Percentiles rank a stretch among this genome's conserved stretches.
Evolutionary conservation across 2,113 vertebrate species (phyloP).

Genomic region (Myotis yumanensis): DNA sequence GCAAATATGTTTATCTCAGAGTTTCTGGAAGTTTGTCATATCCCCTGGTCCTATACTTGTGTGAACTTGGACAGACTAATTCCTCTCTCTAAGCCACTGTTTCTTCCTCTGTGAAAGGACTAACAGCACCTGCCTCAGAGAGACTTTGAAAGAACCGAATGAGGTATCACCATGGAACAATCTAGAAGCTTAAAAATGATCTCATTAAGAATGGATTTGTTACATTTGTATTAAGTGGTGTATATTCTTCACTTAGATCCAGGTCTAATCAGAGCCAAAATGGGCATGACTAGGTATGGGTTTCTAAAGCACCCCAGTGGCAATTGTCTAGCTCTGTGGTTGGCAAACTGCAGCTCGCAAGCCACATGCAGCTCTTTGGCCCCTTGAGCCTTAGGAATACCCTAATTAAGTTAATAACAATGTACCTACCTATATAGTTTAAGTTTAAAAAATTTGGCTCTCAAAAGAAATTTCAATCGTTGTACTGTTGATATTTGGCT

Average conservation of each 20-base stretch:
- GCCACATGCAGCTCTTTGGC: too few species aligned
- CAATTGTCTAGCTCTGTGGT: too few species aligned
- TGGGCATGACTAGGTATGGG: not conserved
- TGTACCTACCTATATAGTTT: too few species aligned
- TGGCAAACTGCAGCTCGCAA: too few species aligned
- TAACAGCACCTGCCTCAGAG: not conserved
- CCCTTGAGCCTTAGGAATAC: too few species aligned
- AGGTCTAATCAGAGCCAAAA: not conserved
- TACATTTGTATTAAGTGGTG: not conserved
- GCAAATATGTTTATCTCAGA: not conserved
- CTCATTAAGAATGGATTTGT: not conserved
- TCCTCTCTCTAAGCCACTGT: not conserved
- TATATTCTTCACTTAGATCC: not conserved
- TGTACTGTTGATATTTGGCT: too few species aligned
- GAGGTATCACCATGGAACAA: not conserved
- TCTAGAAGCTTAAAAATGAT: not conserved
- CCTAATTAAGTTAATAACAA: too few species aligned
- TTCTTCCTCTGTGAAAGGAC: not conserved
- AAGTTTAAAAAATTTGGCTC: too few species aligned
- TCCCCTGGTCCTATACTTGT: not conserved
- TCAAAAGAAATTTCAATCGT: too few species aligned
- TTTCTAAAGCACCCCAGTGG: fast-evolving
- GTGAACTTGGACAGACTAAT: not conserved
- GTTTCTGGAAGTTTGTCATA: not conserved
- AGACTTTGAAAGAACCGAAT: not conserved